Conservation (phyloP, 2,113 vertebrate genomes). For the Pterocles burchelli region DNA sequence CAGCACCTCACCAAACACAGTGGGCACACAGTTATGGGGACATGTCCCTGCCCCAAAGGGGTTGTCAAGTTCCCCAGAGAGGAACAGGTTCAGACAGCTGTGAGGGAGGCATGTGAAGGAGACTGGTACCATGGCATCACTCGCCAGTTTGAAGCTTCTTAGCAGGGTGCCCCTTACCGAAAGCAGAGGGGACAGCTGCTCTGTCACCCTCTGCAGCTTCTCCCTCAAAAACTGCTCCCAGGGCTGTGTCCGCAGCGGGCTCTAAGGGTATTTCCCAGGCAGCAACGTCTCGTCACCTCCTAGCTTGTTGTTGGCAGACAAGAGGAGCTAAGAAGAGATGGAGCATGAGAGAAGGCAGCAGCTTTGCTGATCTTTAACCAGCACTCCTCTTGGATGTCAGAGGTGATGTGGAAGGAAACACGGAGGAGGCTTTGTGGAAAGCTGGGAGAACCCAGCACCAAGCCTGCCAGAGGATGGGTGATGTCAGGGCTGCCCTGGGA, state of each 20-base stretch:
- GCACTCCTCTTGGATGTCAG: neutral
- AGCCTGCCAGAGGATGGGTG: neutral
- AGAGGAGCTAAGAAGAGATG: neutral
- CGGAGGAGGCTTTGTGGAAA: neutral
- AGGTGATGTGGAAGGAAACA: neutral
- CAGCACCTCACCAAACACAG: neutral
- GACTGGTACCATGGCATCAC: neutral
- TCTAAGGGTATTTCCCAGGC: neutral
- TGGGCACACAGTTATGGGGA: fast-evolving
- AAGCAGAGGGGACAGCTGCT: fast-evolving
- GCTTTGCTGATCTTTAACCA: neutral
- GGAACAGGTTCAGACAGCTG: neutral
- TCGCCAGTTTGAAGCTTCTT: neutral
- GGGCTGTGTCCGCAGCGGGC: neutral
- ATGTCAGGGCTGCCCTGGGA: neutral
- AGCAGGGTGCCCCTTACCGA: neutral
- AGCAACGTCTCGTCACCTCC: neutral
- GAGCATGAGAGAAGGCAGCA: neutral
- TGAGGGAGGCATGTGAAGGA: fast-evolving
- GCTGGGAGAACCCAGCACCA: neutral
- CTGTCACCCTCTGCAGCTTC: neutral
- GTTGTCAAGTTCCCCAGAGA: neutral
- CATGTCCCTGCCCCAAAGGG: neutral
- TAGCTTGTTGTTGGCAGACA: neutral
- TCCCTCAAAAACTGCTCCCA: neutral